A percentile compares a stretch with the other conserved stretches of the same genome.
These are phyloP conservation scores for Toxotes lorentzi DNA, from an alignment of 2,797 vertebrate genomes.

Conservation along the genomic window DNA sequence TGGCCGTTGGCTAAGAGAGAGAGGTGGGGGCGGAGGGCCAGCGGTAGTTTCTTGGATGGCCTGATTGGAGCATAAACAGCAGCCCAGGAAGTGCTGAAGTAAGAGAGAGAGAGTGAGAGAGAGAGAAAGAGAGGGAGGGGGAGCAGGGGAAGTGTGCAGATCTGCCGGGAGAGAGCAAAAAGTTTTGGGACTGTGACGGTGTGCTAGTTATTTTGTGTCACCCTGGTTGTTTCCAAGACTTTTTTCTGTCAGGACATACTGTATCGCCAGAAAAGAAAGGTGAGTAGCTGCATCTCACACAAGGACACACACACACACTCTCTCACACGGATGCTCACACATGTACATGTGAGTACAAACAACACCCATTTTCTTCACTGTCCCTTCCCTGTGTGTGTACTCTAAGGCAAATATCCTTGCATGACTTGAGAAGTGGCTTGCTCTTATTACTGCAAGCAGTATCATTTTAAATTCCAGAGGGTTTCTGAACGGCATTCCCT, in stretches of 20 bases:
- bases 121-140: constrained; percentile 41
- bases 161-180: constrained; percentile 74
- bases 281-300: constrained; percentile 63
- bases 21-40: constrained; percentile 52
- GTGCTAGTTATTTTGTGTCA: constrained; percentile 58
- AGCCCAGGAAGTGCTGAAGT: constrained; percentile 82
- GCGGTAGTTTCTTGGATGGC: constrained; percentile 72
- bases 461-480: constrained; percentile 40
- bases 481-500: constrained; percentile 34
- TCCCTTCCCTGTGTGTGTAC: constrained; percentile 9
- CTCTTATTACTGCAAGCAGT: constrained; percentile 19
- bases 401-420: constrained; percentile 15
- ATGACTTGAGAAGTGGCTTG: constrained; percentile 12
- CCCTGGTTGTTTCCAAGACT: constrained; percentile 32
- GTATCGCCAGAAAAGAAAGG: constrained; percentile 49
- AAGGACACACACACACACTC: constrained; percentile 19
- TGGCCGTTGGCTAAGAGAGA: constrained; percentile 61
- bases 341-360: constrained; percentile 2
- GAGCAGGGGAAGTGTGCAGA: constrained; percentile 58
- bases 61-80: constrained; percentile 83
- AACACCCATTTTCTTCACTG: constrained; percentile 6
- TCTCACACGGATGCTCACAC: constrained; percentile 33
- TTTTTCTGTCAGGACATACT: constrained; percentile 48
- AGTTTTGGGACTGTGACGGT: constrained; percentile 67
- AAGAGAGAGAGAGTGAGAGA: constrained; percentile 52